Base-by-base conservation (phyloP, 2,888 invertebrate genomes). In the Ectemnius continuus region DNA sequence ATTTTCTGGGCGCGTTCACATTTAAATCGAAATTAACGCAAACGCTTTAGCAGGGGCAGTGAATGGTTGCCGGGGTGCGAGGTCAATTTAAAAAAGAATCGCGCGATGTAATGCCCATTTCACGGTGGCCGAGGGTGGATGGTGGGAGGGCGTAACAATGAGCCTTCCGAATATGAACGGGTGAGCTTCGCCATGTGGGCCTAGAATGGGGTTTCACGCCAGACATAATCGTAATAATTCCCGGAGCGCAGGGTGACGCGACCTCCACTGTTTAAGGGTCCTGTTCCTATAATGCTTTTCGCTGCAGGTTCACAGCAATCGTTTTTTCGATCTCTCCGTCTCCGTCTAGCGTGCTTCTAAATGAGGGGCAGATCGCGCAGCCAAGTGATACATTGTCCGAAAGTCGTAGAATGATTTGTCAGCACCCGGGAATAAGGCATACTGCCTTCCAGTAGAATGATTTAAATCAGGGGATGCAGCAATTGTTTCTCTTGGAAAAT, bases 141-240 rank as follows among this genome's bases (percentile, higher is more conserved):
- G 75, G 78, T 75, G 75, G 80, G 83, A 4, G 36, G 85, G 82
- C 76, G 84, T 67, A 73, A 80, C 77, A 76, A 76, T 36, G 36
- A 71, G 80, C 78, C 85, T 80, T 79, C 80, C 67, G 83, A 87
- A 84, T 84, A 84, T 85, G 83, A 83, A 82, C 81, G 83, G 76
- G 81, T 71, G 78, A 79, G 79, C 64, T 71, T 70, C 72, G 84
- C 81, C 86, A 86, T 85, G 86, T 84, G 87, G 78, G 79, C 75
- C 80, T 66, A 74, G 70, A 81, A 81, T 82, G 75, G 85, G 81
- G 75, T 85, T 86, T 87, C 83, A 84, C 85, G 81, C 81, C 79
- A 84, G 85, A 88, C 86, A 87, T 86, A 86, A 86, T 88, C 84
- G 85, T 82, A 83, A 87, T 87, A 83, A 87, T 86, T 85, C 36